A percentile compares a stretch with the other conserved stretches of the same genome.
These are phyloP conservation scores for Candoia aspera DNA, from an alignment of 2,113 vertebrate genomes.

Conservation along the genomic window DNA sequence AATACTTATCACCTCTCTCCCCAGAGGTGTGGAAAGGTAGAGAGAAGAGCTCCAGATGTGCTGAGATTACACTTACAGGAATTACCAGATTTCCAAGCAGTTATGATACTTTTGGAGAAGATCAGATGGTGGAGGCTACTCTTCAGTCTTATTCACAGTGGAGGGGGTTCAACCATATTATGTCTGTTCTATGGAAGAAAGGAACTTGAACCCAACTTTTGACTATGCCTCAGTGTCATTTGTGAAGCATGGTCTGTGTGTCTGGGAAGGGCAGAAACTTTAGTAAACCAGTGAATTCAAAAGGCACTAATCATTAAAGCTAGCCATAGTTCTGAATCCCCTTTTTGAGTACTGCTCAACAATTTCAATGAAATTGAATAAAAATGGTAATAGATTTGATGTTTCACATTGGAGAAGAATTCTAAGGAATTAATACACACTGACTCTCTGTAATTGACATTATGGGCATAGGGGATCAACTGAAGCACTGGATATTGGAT, in stretches of 20 bases:
- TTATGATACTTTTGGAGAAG: background rate
- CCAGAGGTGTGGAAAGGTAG: background rate
- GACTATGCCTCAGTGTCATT: background rate
- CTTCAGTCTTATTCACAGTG: background rate
- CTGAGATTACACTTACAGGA: background rate
- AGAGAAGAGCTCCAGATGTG: background rate
- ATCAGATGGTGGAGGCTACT: background rate
- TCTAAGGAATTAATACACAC: conserved; percentile 44
- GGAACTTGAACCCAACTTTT: background rate
- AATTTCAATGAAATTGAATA: conserved; percentile 28
- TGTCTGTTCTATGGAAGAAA: background rate
- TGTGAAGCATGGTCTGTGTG: background rate
- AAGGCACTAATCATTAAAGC: background rate
- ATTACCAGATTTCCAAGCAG: background rate
- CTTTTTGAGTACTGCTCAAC: conserved; percentile 9
- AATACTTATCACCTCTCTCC: background rate
- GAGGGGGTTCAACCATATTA: background rate
- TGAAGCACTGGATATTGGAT: conserved; percentile 58
- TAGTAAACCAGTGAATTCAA: background rate
- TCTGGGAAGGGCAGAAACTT: background rate
- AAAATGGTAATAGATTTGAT: conserved; percentile 36
- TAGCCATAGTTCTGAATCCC: background rate
- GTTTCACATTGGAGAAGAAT: conserved; percentile 45
- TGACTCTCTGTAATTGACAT: conserved; percentile 18
- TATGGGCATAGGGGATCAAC: conserved; percentile 55